Base-by-base conservation (phyloP, 2,113 vertebrate species). In the Pteruthius melanotis region DNA sequence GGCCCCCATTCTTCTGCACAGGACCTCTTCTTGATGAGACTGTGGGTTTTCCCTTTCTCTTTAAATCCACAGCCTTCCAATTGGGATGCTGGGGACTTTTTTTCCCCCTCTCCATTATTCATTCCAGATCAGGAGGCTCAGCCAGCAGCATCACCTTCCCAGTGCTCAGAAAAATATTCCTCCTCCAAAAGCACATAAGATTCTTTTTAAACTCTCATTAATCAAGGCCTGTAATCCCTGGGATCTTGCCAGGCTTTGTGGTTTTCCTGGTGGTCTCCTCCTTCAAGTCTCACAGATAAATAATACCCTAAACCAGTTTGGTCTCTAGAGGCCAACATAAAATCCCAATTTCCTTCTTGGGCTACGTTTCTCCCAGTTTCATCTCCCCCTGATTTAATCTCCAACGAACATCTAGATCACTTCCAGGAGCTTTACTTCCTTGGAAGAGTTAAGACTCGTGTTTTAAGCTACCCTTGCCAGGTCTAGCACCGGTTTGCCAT, bases 181-280 rank as follows among this genome's bases (percentile, higher is more conserved):
- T 30, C 40, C 82, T 79, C 77, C 78, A 91, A 83, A 78, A 89
- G 52, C 72, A 94, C 76, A 31, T 63, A 70, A 87, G 69, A 94
- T 59, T 94, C 42, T 84, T 89, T 92, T 84, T 22, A 94, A 95
- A 18, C 35, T 74, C 42, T 89, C 87, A 81, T 96, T 89, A 94
- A 95, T 96, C 95, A 84, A 15, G 39, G 81, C 23, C 77, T 83
- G 30, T 70, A 91, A 91, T 77, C 87, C 77, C 83, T 91, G 93
- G 81, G 60, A 96, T 63, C 35, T 72, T 84, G 91, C 91, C 91
- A 96, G 47, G 65, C 60, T 86, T 65, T 80, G 33, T 4, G 5
- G 20, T 88, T 88, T 94, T 76, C 59, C 50, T 76, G 89, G 91
- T 94, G 94, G 83, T 86, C 93, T 95, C 63, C 71, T 83, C 7